phyloP scores from a whole-genome alignment of 2,113 vertebrate species.

The Ictalurus punctatus region DNA sequence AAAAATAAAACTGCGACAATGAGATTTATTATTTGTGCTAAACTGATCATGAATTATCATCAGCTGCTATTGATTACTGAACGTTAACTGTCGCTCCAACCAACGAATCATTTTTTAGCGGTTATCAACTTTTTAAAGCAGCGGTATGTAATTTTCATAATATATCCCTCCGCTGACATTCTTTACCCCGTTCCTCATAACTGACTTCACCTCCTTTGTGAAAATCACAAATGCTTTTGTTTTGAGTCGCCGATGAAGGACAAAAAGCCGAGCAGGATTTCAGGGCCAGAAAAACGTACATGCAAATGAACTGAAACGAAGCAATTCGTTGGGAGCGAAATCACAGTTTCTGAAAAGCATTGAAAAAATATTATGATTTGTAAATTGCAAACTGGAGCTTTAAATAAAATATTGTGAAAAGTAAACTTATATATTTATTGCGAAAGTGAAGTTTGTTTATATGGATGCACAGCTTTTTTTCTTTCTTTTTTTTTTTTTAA shows the following conservation, averaged over 20 bases:
- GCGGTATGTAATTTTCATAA: not conserved
- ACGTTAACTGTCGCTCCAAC: not conserved
- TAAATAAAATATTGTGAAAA: slow-evolving; percentile 1
- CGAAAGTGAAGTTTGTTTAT: not conserved
- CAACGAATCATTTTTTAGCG: not conserved
- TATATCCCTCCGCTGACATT: not conserved
- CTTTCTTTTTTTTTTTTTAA: not conserved
- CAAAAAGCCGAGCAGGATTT: not conserved
- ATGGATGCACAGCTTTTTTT: not conserved
- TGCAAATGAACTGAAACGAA: not conserved
- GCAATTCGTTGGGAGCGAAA: not conserved
- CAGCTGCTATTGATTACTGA: not conserved
- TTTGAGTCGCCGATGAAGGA: not conserved
- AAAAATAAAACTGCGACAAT: not conserved
- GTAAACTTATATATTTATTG: not conserved
- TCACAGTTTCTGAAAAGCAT: not conserved
- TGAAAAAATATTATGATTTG: not conserved
- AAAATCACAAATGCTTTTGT: not conserved
- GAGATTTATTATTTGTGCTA: not conserved
- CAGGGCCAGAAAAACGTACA: not conserved
- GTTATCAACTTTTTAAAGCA: slow-evolving; percentile 2
- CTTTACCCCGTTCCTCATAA: not conserved
- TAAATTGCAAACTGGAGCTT: not conserved
- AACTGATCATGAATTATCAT: not conserved
- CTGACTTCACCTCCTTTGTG: not conserved